Percentiles rank a stretch among this genome's conserved stretches.
Evolutionary conservation across 2,797 vertebrate genomes (phyloP).

Genomic region (Aselliscus stoliczkanus): DNA sequence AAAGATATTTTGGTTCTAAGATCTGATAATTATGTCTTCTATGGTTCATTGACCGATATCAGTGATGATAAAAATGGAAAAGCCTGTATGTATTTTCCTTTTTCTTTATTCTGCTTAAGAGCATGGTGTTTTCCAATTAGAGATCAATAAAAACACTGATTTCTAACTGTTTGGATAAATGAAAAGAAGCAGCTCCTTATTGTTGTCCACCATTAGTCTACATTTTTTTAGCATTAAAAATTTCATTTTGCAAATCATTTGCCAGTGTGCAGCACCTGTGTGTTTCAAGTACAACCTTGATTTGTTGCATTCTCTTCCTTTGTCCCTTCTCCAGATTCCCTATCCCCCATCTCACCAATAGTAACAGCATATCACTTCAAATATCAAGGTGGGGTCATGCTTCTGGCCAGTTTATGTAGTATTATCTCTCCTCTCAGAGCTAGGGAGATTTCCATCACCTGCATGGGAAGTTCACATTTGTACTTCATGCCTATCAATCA

Average conservation of each 20-base stretch:
- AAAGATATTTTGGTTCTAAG: conserved; percentile 2
- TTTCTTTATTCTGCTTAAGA: not conserved
- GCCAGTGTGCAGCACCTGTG: not conserved
- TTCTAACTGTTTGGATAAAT: not conserved
- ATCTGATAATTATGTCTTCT: not conserved
- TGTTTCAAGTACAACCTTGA: not conserved
- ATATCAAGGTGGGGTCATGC: not conserved
- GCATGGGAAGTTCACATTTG: not conserved
- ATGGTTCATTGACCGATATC: not conserved
- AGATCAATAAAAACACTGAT: not conserved
- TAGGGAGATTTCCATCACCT: not conserved
- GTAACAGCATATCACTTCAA: not conserved
- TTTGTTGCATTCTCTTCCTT: not conserved
- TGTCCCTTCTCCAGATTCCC: not conserved
- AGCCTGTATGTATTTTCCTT: not conserved
- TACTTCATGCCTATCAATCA: not conserved
- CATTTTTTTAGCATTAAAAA: not conserved
- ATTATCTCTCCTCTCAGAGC: not conserved
- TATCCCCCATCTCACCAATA: not conserved
- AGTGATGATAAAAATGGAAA: conserved; percentile 1
- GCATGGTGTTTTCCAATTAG: not conserved
- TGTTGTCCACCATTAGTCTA: not conserved
- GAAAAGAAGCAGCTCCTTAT: not conserved
- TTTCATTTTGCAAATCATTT: not conserved
- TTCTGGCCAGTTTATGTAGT: not conserved